Evolutionary conservation across 2,888 invertebrate species (phyloP).

Genomic region (Ferrisia virgata): DNA sequence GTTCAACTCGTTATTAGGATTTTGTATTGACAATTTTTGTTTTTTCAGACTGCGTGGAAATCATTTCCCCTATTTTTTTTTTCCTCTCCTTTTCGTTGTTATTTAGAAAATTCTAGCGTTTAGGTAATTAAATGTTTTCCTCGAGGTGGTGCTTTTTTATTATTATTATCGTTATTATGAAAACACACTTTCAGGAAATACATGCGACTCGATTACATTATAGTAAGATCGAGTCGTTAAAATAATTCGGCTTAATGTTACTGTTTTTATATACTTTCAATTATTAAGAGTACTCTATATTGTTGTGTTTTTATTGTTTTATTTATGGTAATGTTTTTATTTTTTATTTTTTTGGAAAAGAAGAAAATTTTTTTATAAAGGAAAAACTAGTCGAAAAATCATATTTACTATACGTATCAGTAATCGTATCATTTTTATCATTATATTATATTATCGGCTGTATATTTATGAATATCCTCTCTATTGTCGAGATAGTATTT

Average conservation of each 20-base stretch:
- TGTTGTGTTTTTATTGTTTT: neutral
- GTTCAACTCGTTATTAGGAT: neutral
- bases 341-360: neutral
- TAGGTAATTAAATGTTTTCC: neutral
- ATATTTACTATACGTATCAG: neutral
- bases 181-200: neutral
- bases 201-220: neutral
- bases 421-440: neutral
- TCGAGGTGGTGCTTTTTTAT: neutral
- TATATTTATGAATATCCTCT: constrained; percentile 8
- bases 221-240: neutral
- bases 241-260: neutral
- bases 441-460: neutral
- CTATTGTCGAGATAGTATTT: neutral
- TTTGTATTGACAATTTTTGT: neutral
- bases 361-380: too few relatives aligned
- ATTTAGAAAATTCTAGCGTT: neutral
- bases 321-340: neutral
- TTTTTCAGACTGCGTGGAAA: too few relatives aligned
- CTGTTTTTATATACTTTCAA: neutral
- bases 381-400: neutral
- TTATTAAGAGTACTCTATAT: too few relatives aligned
- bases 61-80: too few relatives aligned
- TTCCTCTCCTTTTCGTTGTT: too few relatives aligned
- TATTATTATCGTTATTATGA: neutral